Evolutionary conservation across 2,888 invertebrate species (phyloP), one percentile per base, ranked within the genome.

Genomic region (Lycaena phlaeas): DNA sequence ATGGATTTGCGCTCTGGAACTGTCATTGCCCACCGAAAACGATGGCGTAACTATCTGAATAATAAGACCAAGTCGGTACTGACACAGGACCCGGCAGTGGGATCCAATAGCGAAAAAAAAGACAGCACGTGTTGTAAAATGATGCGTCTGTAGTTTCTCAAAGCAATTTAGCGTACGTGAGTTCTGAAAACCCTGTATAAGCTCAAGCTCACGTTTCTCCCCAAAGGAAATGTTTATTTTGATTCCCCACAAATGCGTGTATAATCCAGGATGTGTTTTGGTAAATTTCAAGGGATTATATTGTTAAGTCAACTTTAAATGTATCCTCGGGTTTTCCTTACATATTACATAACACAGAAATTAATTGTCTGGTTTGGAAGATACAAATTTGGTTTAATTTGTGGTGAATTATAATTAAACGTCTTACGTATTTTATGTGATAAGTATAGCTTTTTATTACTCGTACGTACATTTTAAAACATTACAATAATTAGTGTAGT

Each of bases 161-260:
- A 50, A 57, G 61, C 64, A 66, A 68, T 70, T 67, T 56, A 54
- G 44, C 49, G 66, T 64, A 72, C 68, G 70, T 72, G 73, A 57
- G 64, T 57, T 58, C 64, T 77, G 74, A 77, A 77, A 70, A 71
- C 71, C 68, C 65, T 64, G 69, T 73, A 71, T 73, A 70, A 65
- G 64, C 57, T 62, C 60, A 62, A 58, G 58, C 71, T 67, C 77
- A 75, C 78, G 75, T 72, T 51, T 56, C 53, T 46, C 42, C 52
- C 53, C 56, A 52, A 61, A 61, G 64, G 57, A 64, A 72, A 64
- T 68, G 69, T 76, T 74, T 71, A 67, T 75, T 77, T 72, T 76
- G 74, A 77, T 75, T 69, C 66, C 53, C 68, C 68, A 63, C 74
- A 76, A 78, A 74, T 66, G 74, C 59, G 64, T 66, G 65, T 68